Conservation (phyloP, 2,113 vertebrate genomes). For the Myotis brandtii region DNA sequence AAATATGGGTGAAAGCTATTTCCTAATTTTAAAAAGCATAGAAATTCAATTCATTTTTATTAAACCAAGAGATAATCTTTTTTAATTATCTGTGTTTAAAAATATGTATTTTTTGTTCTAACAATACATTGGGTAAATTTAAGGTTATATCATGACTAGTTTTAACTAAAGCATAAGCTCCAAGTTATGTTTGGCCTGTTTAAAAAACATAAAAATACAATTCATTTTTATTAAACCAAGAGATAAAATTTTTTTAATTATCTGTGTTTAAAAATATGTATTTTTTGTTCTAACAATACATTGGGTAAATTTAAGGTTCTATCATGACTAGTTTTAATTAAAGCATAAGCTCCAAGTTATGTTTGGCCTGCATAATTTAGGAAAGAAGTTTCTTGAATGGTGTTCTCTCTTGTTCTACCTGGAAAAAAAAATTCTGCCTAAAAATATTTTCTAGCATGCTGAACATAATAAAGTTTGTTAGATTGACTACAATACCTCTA, state of each 20-base stretch:
- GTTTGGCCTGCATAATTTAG: background rate
- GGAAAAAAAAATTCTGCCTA: background rate
- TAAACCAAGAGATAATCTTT: background rate
- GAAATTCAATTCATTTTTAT: background rate
- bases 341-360: background rate
- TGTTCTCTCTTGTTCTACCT: background rate
- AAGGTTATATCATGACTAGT: background rate
- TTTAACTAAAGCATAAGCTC: background rate
- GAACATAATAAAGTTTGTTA: background rate
- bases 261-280: background rate
- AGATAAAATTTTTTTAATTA: background rate
- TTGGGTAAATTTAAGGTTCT: background rate
- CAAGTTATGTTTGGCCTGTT: background rate
- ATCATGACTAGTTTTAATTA: background rate
- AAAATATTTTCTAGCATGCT: constrained; percentile 12
- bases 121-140: background rate
- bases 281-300: background rate
- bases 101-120: background rate
- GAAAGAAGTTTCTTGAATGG: background rate
- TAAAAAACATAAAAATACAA: background rate
- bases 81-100: background rate
- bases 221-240: background rate
- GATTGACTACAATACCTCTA: background rate
- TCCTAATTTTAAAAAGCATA: background rate
- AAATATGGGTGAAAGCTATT: background rate